phyloP scores from a whole-genome alignment of 2,888 invertebrate species.

The Melipona bicolor region DNA sequence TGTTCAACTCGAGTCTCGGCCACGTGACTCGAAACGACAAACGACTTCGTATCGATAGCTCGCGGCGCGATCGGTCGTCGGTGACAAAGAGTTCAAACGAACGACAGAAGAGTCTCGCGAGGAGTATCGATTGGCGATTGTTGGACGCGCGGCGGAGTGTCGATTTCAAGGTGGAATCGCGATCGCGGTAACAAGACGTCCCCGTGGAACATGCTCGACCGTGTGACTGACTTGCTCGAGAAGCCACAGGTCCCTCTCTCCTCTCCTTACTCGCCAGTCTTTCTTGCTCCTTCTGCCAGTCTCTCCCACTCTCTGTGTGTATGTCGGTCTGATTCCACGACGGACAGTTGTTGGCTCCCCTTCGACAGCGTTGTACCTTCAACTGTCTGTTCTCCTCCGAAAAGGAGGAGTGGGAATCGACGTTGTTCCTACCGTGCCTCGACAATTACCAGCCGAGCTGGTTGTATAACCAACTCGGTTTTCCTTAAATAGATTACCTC shows the following conservation, averaged over 20 bases:
- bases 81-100: neutral
- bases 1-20: neutral
- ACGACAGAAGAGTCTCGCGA: neutral
- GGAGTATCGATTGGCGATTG: neutral
- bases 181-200: slow-evolving; percentile 54
- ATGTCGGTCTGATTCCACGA: slow-evolving; percentile 45
- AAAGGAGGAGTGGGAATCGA: slow-evolving; percentile 51
- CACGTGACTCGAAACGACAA: neutral
- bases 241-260: slow-evolving; percentile 73
- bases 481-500: neutral
- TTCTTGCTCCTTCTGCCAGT: slow-evolving; percentile 53
- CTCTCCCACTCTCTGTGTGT: slow-evolving; percentile 52
- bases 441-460: neutral
- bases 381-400: slow-evolving; percentile 59
- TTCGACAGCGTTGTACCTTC: slow-evolving; percentile 73
- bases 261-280: slow-evolving; percentile 63
- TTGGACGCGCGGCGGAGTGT: slow-evolving; percentile 8
- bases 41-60: neutral
- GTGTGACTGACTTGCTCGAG: slow-evolving; percentile 75
- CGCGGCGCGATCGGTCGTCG: neutral
- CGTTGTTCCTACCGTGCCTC: neutral
- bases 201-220: slow-evolving; percentile 64
- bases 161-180: slow-evolving; percentile 30
- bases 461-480: slow-evolving; percentile 9
- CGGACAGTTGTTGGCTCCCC: slow-evolving; percentile 47